Percentiles rank a stretch among this genome's conserved stretches.
These are phyloP conservation scores for Sebastes elongatus DNA, from an alignment of 2,797 vertebrate genomes.

Conservation along the genomic window DNA sequence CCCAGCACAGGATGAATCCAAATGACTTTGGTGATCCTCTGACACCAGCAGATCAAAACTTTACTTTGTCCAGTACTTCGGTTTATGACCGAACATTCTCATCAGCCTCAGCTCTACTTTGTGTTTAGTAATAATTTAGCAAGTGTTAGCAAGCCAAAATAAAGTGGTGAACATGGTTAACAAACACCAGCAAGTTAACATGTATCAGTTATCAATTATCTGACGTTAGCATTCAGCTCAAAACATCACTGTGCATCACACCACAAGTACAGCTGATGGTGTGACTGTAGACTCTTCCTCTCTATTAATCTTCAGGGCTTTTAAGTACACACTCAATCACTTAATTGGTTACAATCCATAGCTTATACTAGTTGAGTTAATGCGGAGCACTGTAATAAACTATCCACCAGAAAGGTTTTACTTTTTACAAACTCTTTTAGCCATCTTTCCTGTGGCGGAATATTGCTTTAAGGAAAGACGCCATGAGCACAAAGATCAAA, in stretches of 20 bases:
- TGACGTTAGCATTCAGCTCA: neutral
- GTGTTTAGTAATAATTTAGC: neutral
- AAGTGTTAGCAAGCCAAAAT: neutral
- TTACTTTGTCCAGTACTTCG: neutral
- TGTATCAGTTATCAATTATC: no score
- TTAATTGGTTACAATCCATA: neutral
- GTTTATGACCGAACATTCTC: neutral
- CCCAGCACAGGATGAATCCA: neutral
- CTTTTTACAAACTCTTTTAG: neutral
- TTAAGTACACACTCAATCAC: neutral
- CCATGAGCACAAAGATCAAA: constrained; percentile 22
- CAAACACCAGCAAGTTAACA: neutral
- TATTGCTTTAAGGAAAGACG: neutral
- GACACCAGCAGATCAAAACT: neutral
- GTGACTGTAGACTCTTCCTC: neutral
- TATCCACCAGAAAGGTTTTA: neutral
- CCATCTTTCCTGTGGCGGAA: neutral
- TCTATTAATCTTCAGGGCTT: neutral
- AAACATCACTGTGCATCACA: neutral
- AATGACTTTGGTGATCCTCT: neutral
- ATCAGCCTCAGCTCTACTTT: neutral
- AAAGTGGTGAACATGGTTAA: neutral
- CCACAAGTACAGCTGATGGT: neutral
- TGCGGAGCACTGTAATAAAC: neutral
- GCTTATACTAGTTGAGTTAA: neutral